Base-by-base conservation (phyloP, 2,888 invertebrate species). In the Latrodectus hesperus region DNA sequence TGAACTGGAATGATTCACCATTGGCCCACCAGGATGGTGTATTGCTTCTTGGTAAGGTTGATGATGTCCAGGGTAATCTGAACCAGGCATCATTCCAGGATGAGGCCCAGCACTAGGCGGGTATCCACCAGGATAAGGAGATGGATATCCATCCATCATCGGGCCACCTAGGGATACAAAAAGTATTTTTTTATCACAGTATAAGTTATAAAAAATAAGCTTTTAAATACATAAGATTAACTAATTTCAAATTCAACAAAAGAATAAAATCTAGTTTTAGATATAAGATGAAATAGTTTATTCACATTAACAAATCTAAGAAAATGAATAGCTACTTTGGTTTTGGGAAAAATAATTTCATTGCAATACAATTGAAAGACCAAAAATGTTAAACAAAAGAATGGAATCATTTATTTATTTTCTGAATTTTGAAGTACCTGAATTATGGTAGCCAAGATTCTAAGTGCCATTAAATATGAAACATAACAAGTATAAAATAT, bases 61-160 rank as follows among this genome's bases (percentile, higher is more conserved):
- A 52, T 83, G 89, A 55, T 89, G 90, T 53, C 89, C 85, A 78
- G 90, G 90, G 74, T 89, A 89, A 2, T 88, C 88, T 5, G 86
- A 80, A 11, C 90, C 90, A 73, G 90, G 89, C 75, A 88, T 88
- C 82, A 85, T 82, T 51, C 89, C 89, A 76, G 90, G 86, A 65
- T 88, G 88, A 55, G 90, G 88, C 22, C 89, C 89, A 71, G 89
- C 72, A 51, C 86, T 89, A 38, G 90, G 90, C 71, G 89, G 90
- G 76, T 90, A 89, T 65, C 90, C 79, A 26, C 88, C 90, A 64
- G 90, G 90, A 77, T 90, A 90, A 16, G 89, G 87, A 55, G 89
- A 89, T 71, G 90, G 90, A 85, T 90, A 90, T 14, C 93, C 96
- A 93, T 97, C 97, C 95, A 97, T 96, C 90, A 95, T 95, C 90